phyloP scores from a whole-genome alignment of 2,113 vertebrate species.

The Circaetus cinerascens region DNA sequence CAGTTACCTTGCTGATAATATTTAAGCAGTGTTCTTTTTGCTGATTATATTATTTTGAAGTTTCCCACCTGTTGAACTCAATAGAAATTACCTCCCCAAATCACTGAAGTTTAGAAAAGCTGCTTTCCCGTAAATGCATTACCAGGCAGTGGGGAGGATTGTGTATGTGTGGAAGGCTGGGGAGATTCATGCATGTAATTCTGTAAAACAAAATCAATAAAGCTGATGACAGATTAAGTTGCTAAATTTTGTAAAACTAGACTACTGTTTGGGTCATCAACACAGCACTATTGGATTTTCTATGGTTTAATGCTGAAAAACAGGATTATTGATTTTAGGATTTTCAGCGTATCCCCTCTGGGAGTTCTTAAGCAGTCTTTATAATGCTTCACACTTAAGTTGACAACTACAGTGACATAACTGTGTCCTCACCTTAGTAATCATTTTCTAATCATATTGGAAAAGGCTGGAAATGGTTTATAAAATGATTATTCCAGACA shows the following conservation, averaged over 20 bases:
- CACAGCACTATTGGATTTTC: conserved; percentile 73
- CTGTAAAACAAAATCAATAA: conserved; percentile 76
- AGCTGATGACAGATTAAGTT: conserved; percentile 69
- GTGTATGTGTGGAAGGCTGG: conserved; percentile 6
- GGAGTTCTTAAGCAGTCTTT: conserved; percentile 72
- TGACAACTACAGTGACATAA: conserved; percentile 71
- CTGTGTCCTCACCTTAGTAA: conserved; percentile 58
- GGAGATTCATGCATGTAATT: conserved; percentile 51
- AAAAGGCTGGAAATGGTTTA: conserved; percentile 55
- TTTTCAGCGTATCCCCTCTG: conserved; percentile 69
- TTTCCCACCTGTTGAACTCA: conserved; percentile 49
- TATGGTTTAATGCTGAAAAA: conserved; percentile 74
- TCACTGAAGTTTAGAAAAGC: conserved; percentile 40
- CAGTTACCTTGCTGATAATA: conserved; percentile 22
- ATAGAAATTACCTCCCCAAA: conserved; percentile 14
- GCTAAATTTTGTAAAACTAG: conserved; percentile 64
- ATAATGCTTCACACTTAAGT: conserved; percentile 74
- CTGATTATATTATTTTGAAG: conserved; percentile 34
- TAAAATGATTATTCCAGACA: conserved; percentile 64
- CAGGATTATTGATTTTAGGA: conserved; percentile 85
- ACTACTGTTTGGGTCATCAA: conserved; percentile 66
- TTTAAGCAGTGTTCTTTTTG: background rate
- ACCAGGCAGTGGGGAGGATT: background rate
- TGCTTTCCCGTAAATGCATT: conserved; percentile 37
- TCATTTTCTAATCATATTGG: conserved; percentile 73